Conservation (phyloP, 2,113 vertebrate species). For the Perognathus longimembris region DNA sequence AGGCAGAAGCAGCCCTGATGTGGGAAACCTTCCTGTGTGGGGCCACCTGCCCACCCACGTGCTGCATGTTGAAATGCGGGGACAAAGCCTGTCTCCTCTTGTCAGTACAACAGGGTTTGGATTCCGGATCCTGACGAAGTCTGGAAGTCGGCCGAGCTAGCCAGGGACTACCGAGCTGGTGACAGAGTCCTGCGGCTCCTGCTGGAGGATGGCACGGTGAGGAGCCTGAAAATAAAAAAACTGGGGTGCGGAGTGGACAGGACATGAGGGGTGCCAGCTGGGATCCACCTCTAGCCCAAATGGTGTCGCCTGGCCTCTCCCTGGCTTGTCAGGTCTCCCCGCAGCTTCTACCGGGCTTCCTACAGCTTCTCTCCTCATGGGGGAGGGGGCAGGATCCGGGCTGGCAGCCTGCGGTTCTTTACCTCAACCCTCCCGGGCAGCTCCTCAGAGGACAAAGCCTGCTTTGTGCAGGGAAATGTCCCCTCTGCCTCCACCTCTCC, state of each 20-base stretch:
- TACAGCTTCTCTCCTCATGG: neutral
- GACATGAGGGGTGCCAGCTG: too few species aligned
- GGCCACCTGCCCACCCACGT: neutral
- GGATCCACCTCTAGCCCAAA: too few species aligned
- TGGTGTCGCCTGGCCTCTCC: too few species aligned
- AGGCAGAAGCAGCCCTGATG: neutral
- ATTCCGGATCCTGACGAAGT: constrained; percentile 94
- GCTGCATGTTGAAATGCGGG: neutral
- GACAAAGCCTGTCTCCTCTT: constrained; percentile 55
- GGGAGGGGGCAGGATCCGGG: neutral
- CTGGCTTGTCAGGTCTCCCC: too few species aligned
- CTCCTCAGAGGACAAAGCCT: neutral
- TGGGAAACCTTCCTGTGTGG: neutral
- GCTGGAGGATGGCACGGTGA: constrained; percentile 95
- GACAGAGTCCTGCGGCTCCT: constrained; percentile 88
- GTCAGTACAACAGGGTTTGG: constrained; percentile 97
- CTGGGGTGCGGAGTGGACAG: neutral
- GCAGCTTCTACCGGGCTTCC: neutral
- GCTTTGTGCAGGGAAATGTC: constrained; percentile 5
- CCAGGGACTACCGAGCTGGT: constrained; percentile 89
- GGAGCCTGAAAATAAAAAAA: constrained; percentile 26
- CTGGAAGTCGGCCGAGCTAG: constrained; percentile 97
- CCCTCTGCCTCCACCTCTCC: neutral
- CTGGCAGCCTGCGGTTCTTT: neutral
- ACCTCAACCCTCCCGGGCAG: neutral